Conservation (phyloP, 2,888 invertebrate species). For the Philaethria dido region DNA sequence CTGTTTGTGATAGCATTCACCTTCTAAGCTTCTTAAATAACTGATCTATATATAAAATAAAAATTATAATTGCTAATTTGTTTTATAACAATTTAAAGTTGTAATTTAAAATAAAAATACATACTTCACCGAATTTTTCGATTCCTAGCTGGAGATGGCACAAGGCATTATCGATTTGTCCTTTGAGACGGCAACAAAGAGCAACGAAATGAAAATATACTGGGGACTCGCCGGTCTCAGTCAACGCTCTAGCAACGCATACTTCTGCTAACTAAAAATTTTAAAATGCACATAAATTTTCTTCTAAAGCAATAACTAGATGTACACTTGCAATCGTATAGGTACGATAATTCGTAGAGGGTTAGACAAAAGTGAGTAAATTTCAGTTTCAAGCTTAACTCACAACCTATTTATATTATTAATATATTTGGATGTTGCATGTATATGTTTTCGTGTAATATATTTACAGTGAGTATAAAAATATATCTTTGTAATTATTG, state of each 20-base stretch:
- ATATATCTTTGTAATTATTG: too few relatives aligned
- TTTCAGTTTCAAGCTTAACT: too few relatives aligned
- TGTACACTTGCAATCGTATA: too few relatives aligned
- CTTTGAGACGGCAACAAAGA: slow-evolving; percentile 65
- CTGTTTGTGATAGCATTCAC: slow-evolving; percentile 64
- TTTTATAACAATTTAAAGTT: not conserved
- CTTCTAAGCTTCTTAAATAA: slow-evolving; percentile 66
- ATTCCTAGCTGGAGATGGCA: slow-evolving; percentile 62
- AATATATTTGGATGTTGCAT: too few relatives aligned
- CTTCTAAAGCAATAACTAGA: not conserved
- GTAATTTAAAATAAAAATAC: slow-evolving; percentile 9
- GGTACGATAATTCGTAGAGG: too few relatives aligned
- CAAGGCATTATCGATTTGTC: slow-evolving; percentile 59
- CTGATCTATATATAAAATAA: slow-evolving; percentile 52
- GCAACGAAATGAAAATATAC: slow-evolving; percentile 66
- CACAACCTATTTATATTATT: too few relatives aligned
- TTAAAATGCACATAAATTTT: not conserved
- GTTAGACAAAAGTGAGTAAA: not conserved
- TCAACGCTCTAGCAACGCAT: slow-evolving; percentile 61
- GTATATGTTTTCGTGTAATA: too few relatives aligned
- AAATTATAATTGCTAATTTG: not conserved
- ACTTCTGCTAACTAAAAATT: slow-evolving; percentile 61
- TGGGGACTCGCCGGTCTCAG: slow-evolving; percentile 58
- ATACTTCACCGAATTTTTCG: slow-evolving; percentile 67
- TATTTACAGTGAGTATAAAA: too few relatives aligned